These are phyloP conservation scores for Neuroterus valhalla DNA, from an alignment of 1,140 invertebrate genomes.

Conservation along the genomic window DNA sequence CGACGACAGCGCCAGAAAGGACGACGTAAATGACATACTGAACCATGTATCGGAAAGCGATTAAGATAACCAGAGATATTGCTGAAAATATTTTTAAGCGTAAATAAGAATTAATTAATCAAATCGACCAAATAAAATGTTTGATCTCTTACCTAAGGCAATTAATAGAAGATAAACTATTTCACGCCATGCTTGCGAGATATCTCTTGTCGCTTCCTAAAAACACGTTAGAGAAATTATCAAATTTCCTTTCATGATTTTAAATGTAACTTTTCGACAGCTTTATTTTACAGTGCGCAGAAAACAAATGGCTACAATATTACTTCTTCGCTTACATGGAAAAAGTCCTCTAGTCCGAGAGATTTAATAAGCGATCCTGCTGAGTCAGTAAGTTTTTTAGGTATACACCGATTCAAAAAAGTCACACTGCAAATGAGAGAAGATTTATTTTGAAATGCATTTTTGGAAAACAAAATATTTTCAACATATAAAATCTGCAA, in stretches of 20 bases:
- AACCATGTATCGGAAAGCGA: constrained; percentile 80
- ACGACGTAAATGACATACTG: constrained; percentile 83
- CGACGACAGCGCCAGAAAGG: constrained; percentile 77
- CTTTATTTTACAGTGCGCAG: neutral
- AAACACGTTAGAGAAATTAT: constrained; percentile 47
- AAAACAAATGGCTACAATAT: constrained; percentile 12
- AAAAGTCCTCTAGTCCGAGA: constrained; percentile 76
- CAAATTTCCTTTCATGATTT: neutral
- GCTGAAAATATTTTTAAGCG: constrained; percentile 70
- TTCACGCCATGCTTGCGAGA: constrained; percentile 79
- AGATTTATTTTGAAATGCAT: constrained; percentile 30
- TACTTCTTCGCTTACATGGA: constrained; percentile 68
- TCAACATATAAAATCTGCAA: no score
- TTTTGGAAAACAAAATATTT: neutral
- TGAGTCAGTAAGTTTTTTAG: constrained; percentile 68
- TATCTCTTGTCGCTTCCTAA: constrained; percentile 79
- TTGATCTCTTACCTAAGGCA: constrained; percentile 76
- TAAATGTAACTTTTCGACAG: neutral
- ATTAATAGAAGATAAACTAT: constrained; percentile 79
- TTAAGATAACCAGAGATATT: constrained; percentile 77
- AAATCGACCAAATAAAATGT: neutral
- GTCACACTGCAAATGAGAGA: constrained; percentile 69
- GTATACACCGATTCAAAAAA: constrained; percentile 77
- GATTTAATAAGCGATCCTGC: constrained; percentile 72
- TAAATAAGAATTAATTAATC: neutral